Base-by-base conservation (phyloP, 2,888 invertebrate genomes). In the Idaea biselata region DNA sequence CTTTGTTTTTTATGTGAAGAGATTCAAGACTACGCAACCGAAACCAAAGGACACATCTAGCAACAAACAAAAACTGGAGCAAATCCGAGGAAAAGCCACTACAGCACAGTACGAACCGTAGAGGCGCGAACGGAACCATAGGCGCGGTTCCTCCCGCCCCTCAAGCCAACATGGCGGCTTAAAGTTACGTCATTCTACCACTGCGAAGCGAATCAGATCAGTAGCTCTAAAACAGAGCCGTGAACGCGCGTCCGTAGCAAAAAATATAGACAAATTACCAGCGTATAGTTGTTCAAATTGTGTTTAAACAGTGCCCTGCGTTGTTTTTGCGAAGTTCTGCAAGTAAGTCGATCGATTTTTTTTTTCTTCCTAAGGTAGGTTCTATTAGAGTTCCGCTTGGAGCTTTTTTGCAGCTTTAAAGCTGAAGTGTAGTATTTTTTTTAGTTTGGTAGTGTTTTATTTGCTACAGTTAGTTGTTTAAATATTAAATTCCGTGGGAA, bases 181-280 rank as follows among this genome's bases (percentile, higher is more conserved):
- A 7, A 11, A 8, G 80, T 91, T 91, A 91, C 91, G 90, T 91
- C 91, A 91, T 87, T 87, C 87, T 86, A 86, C 83, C 84, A 86
- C 87, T 85, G 83, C 88, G 83, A 83, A 86, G 80, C 81, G 81
- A 91, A 90, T 89, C 91, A 86, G 91, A 89, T 88, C 91, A 91
- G 91, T 91, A 81, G 82, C 85, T 78, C 80, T 77, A 78, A 80
- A 75, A 84, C 83, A 75, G 74, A 76, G 80, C 73, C 76, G 72
- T 64, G 81, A 71, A 74, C 79, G 87, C 66, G 68, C 70, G 72
- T 68, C 63, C 63, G 60, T 62, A 74, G 64, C 69, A 76, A 56
- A 18, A 17, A 18, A 56, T 16, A 56, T 5, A 7, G 17, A 55
- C 7, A 16, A n/a, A 58, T n/a, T 11, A 56, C 8, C 25, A 56